Evolutionary conservation across 2,797 vertebrate genomes (phyloP).

Genomic region (Acanthurus leucopareius): DNA sequence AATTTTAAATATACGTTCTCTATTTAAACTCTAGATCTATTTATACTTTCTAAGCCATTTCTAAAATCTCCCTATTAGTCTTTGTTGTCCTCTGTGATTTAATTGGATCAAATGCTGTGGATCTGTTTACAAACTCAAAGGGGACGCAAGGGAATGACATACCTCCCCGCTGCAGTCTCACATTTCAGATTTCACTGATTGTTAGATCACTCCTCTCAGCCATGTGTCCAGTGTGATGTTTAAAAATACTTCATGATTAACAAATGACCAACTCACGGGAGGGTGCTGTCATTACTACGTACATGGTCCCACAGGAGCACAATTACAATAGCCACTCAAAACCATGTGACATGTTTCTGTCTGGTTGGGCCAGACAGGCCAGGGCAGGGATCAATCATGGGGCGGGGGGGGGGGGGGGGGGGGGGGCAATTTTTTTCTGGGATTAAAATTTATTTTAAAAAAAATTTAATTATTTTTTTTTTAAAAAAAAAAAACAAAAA

Average conservation of each 20-base stretch:
- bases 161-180: not conserved
- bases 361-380: not conserved
- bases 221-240: not conserved
- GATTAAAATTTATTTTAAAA: no score
- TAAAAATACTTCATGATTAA: constrained; percentile 16
- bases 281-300: constrained; percentile 17
- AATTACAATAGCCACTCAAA: constrained; percentile 7
- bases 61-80: not conserved
- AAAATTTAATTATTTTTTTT: no score
- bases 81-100: not conserved
- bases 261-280: not conserved
- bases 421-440: no score
- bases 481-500: no score
- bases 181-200: constrained; percentile 3
- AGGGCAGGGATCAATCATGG: not conserved
- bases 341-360: constrained; percentile 25
- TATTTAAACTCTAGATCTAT: not conserved
- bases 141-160: not conserved
- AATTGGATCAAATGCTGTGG: not conserved
- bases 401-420: not conserved
- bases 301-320: constrained; percentile 20
- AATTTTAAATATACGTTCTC: not conserved
- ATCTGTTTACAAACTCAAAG: constrained; percentile 3
- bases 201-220: not conserved
- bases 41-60: not conserved